Evolutionary conservation across 2,888 invertebrate species (phyloP).

Genomic region (Hypolimnas misippus): DNA sequence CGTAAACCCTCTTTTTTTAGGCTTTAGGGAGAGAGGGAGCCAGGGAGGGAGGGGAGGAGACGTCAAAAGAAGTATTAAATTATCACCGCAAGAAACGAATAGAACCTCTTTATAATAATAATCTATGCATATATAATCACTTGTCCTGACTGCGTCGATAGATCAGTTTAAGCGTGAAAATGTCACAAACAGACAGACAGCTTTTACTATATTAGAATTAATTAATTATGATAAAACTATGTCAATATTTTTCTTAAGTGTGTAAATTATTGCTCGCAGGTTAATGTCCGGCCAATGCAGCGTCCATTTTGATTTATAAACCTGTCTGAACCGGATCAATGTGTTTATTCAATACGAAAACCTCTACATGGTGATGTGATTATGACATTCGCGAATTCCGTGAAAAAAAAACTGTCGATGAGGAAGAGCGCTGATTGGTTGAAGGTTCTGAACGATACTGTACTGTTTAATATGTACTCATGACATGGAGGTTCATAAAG

Average conservation of each 20-base stretch:
- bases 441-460: not conserved
- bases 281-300: constrained; percentile 11
- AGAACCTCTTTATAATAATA: too few relatives aligned
- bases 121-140: too few relatives aligned
- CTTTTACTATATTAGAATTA: too few relatives aligned
- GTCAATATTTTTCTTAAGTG: not conserved
- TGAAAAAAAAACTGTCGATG: constrained; percentile 4
- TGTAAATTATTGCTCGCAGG: not conserved
- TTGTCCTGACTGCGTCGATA: too few relatives aligned
- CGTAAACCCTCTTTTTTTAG: too few relatives aligned
- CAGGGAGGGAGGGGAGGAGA: too few relatives aligned
- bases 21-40: too few relatives aligned
- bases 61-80: too few relatives aligned
- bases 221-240: not conserved
- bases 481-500: too few relatives aligned
- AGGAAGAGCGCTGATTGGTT: not conserved
- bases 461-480: not conserved
- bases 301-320: constrained; percentile 10
- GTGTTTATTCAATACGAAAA: constrained; percentile 23
- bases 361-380: constrained; percentile 14
- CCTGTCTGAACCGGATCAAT: constrained; percentile 18
- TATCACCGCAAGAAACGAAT: too few relatives aligned
- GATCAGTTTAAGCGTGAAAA: too few relatives aligned
- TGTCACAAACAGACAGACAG: too few relatives aligned
- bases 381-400: constrained; percentile 19